phyloP scores from a whole-genome alignment of 2,797 vertebrate species.

The Etheostoma perlongum region DNA sequence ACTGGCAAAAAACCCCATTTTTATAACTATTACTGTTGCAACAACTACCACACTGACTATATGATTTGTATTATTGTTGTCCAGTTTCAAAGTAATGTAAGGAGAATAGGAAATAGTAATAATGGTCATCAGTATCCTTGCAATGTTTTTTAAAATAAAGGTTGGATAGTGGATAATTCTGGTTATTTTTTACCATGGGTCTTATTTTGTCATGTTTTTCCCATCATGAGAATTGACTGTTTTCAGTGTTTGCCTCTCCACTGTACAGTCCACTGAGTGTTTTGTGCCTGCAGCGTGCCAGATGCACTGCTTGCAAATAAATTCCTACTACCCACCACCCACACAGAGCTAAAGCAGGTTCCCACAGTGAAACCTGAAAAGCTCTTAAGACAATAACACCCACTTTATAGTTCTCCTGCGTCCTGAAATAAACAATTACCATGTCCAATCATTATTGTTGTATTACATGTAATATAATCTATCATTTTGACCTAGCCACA shows the following conservation, averaged over 20 bases:
- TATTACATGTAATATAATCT: conserved; percentile 7
- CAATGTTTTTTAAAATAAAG: conserved; percentile 1
- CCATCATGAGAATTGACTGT: background rate
- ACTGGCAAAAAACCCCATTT: conserved; percentile 27
- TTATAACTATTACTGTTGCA: background rate
- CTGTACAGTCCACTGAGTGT: conserved; percentile 20
- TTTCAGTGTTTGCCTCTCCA: conserved; percentile 36
- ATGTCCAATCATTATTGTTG: background rate
- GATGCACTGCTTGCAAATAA: conserved; percentile 28
- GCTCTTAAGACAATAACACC: conserved; percentile 25
- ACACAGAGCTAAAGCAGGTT: conserved; percentile 41
- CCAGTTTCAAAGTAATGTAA: conserved; percentile 1
- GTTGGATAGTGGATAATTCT: conserved; percentile 1
- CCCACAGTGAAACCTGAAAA: conserved; percentile 32
- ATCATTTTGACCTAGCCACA: background rate
- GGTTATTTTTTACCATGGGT: background rate
- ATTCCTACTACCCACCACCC: conserved; percentile 28
- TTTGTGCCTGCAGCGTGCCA: conserved; percentile 35
- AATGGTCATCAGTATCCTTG: background rate
- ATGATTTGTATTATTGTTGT: background rate
- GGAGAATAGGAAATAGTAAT: background rate
- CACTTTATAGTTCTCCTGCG: background rate
- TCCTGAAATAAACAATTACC: conserved; percentile 27
- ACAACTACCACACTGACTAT: background rate
- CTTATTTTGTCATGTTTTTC: conserved; percentile 6